Evolutionary conservation across 2,797 vertebrate species (phyloP).

Genomic region (Harpagifer antarcticus): DNA sequence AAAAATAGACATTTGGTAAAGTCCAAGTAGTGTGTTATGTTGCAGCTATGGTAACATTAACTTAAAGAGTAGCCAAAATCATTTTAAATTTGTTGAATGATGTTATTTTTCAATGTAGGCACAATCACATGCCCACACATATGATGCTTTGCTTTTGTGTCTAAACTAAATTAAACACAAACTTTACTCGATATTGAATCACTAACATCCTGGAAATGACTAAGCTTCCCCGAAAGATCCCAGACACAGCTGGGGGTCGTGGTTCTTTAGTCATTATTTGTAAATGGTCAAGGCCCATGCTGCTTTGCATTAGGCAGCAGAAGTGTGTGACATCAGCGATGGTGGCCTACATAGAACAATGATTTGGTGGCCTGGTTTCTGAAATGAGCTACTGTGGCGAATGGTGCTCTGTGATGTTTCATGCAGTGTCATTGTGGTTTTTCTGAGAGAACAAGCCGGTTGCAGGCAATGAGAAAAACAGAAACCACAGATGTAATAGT

Average conservation of each 20-base stretch:
- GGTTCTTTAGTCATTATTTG: slow-evolving; percentile 44
- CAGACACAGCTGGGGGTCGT: slow-evolving; percentile 45
- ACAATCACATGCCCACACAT: background rate
- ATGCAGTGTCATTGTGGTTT: slow-evolving; percentile 48
- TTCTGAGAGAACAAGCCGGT: slow-evolving; percentile 44
- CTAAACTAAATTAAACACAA: background rate
- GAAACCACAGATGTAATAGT: slow-evolving; percentile 48
- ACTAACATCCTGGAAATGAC: slow-evolving; percentile 50
- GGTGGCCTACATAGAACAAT: slow-evolving; percentile 71
- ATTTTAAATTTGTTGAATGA: background rate
- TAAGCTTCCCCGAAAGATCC: slow-evolving; percentile 38
- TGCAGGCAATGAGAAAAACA: slow-evolving; percentile 14
- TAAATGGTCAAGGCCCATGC: slow-evolving; percentile 45
- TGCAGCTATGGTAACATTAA: background rate
- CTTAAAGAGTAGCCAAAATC: background rate
- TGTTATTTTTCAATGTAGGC: background rate
- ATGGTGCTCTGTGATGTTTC: slow-evolving; percentile 43
- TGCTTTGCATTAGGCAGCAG: slow-evolving; percentile 54
- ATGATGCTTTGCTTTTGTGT: background rate
- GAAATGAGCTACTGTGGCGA: slow-evolving; percentile 54
- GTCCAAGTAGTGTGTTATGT: background rate
- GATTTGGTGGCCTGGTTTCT: slow-evolving; percentile 54
- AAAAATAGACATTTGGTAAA: no score
- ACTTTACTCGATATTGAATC: slow-evolving; percentile 4
- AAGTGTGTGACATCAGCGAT: slow-evolving; percentile 64